Evolutionary conservation across 2,888 invertebrate genomes (phyloP).

Genomic region (Tetragonisca angustula): DNA sequence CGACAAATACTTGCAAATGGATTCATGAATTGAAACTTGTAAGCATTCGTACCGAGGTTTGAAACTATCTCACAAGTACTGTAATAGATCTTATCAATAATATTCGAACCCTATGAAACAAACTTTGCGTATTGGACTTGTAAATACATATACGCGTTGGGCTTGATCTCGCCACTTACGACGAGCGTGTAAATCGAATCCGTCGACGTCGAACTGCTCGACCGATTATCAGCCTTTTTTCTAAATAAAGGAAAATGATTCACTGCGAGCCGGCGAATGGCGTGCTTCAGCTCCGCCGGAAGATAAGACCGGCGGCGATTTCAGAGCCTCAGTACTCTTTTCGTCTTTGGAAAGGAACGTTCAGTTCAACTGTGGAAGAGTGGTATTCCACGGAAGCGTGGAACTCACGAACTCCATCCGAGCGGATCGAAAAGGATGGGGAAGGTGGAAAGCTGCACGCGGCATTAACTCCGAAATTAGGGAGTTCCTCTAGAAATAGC

Average conservation of each 20-base stretch:
- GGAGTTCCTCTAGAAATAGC: slow-evolving; percentile 56
- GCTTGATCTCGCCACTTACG: too few relatives aligned
- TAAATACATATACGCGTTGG: too few relatives aligned
- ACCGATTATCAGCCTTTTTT: slow-evolving; percentile 3
- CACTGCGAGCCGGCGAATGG: slow-evolving; percentile 2
- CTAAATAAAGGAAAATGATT: slow-evolving; percentile 9
- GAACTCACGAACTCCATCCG: slow-evolving; percentile 17
- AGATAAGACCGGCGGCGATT: not conserved
- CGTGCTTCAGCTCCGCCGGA: not conserved
- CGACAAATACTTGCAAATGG: too few relatives aligned
- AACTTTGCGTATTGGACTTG: too few relatives aligned
- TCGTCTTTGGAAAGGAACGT: slow-evolving; percentile 24
- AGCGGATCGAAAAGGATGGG: slow-evolving; percentile 18
- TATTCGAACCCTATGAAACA: too few relatives aligned
- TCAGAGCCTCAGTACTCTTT: not conserved
- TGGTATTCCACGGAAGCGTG: slow-evolving; percentile 13
- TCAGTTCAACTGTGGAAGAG: not conserved
- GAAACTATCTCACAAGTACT: too few relatives aligned
- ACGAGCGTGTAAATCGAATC: not conserved
- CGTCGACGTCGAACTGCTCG: not conserved
- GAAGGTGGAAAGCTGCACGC: slow-evolving; percentile 11
- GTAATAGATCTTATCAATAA: too few relatives aligned
- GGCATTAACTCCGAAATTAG: slow-evolving; percentile 63
- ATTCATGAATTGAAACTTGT: too few relatives aligned
- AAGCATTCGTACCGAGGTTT: too few relatives aligned